Evolutionary conservation across 2,888 invertebrate genomes (phyloP), one percentile per base, ranked within the genome.

Genomic region (Prosopocoilus inquinatus): DNA sequence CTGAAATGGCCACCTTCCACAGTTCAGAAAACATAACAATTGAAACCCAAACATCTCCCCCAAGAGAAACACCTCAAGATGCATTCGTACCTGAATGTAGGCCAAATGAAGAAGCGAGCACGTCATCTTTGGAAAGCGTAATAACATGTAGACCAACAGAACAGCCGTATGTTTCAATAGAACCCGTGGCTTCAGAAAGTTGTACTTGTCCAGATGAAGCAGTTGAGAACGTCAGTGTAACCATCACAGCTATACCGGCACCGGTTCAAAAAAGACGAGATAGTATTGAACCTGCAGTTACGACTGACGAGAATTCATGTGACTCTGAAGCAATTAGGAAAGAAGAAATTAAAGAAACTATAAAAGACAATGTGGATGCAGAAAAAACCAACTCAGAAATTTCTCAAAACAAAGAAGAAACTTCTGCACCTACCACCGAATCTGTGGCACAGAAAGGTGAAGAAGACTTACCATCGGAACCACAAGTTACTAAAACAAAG

Each of bases 321-420:
- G 20, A 28, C 7, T 28, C 20, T 28, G 20, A 50, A 78, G 79
- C 62, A 78, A 79, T 73, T 77, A 76, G 50, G 79, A 80, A 62
- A 77, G 77, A 75, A 28, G 20, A 28, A 28, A 77, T 78, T 58
- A 79, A 80, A 57, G 75, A 76, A 60, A 75, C 74, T 61, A 70
- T 78, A 35, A 71, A 61, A 57, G 75, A 74, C 54, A 72, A 78
- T 67, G 67, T 73, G 28, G 46, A 57, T 13, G 51, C 59, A 32
- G 64, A 65, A 45, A 9, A 11, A 66, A 28, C 7, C 1, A 28
- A 28, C 7, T 28, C 20, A 28, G 20, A 28, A 28, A 28, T 7
- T 28, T 5, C 20, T 4, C 20, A 28, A 28, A 28, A 5, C 20
- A 66, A 49, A 57, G 44, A n/a, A 36, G 45, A 60, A 48, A 43